phyloP scores from a whole-genome alignment of 1,140 invertebrate species.

The Drosophila pruinosa region DNA sequence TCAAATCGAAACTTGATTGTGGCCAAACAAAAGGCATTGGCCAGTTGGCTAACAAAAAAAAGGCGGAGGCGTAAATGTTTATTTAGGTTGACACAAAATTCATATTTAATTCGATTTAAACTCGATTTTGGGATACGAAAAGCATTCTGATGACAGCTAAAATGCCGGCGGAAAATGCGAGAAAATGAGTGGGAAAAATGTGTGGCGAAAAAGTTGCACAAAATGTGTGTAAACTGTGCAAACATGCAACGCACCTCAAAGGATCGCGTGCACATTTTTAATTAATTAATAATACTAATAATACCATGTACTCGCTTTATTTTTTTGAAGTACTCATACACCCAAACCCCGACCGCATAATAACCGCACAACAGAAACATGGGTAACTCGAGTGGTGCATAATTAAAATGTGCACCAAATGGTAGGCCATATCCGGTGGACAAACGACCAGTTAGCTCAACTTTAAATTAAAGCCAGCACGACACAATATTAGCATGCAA shows the following conservation, averaged over 20 bases:
- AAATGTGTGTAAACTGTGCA: constrained; percentile 6
- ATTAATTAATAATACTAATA: constrained; percentile 73
- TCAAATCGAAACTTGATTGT: constrained; percentile 59
- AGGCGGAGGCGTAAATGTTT: constrained; percentile 43
- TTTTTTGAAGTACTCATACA: constrained; percentile 44
- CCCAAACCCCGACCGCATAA: background rate
- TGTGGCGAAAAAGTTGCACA: constrained; percentile 31
- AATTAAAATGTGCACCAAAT: constrained; percentile 60
- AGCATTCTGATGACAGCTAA: background rate
- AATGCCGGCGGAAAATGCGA: no score
- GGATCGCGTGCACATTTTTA: constrained; percentile 51
- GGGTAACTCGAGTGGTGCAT: constrained; percentile 43
- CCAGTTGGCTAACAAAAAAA: background rate
- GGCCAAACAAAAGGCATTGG: background rate
- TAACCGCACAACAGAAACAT: constrained; percentile 15
- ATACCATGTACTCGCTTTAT: constrained; percentile 8
- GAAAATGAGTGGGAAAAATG: constrained; percentile 19
- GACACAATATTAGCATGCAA: constrained; percentile 4
- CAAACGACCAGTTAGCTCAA: background rate
- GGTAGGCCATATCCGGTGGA: constrained; percentile 53
- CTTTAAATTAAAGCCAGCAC: constrained; percentile 35
- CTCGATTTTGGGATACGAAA: constrained; percentile 9
- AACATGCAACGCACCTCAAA: constrained; percentile 25
- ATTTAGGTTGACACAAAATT: constrained; percentile 55
- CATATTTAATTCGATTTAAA: constrained; percentile 61